Evolutionary conservation across 2,113 vertebrate genomes (phyloP), one percentile per base, ranked within the genome.

Genomic region (Galemys pyrenaicus): DNA sequence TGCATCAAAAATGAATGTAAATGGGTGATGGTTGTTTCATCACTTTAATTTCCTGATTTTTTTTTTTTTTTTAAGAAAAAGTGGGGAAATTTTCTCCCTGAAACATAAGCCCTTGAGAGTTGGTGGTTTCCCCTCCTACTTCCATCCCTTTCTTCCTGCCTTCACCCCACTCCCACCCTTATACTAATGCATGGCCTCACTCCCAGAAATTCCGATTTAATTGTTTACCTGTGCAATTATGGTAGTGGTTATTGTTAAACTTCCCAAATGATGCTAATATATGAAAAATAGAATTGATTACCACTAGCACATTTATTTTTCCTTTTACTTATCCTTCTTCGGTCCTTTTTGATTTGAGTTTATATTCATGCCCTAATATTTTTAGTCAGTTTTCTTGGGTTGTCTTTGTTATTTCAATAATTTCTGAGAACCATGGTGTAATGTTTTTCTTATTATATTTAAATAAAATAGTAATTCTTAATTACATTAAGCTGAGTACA

Each of bases 401-500:
- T 80, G 8, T 56, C 58, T 68, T 79, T 35, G 17, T 73, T 54
- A 64, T 3, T 17, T 30, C 30, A 58, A 26, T 8, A 84, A 32
- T 37, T n/a, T 94, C 75, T 46, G 54, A 41, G 6, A 85, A 16
- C 39, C 6, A 54, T 11, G 44, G 62, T 26, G 35, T 64, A 85
- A 62, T 74, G 20, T 87, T 96, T 94, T 97, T 70, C 39, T 87
- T 92, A 37, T n/a, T 46, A 70, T 74, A 73, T 80, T 92, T 83
- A 64, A 71, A 54, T 81, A 85, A 74, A 74, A 71, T 67, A 73
- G 16, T 74, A 82, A 5, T 12, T 19, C 60, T 62, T 93, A 89
- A 65, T 92, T 93, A 46, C 11, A 93, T 37, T 20, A 73, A 82
- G 9, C 62, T 54, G 32, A 84, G 16, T 4, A 60, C 15, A 93